Evolutionary conservation across 2,113 vertebrate species (phyloP).

Genomic region (Pygoscelis adeliae): DNA sequence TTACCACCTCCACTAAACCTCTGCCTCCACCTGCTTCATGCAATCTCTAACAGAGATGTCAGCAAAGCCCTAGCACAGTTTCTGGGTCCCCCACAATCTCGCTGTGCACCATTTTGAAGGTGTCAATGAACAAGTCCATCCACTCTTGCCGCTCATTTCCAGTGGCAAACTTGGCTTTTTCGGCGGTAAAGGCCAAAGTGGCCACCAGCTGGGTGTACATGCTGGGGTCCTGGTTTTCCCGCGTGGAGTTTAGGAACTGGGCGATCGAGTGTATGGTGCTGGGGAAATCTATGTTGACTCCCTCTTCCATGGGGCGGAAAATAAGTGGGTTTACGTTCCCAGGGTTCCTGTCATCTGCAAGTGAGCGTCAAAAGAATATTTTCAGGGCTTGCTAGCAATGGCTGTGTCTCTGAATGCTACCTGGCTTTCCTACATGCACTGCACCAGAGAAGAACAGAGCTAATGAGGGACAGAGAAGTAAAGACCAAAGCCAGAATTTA

Average conservation of each 20-base stretch:
- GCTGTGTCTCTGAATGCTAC: neutral
- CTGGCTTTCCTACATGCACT: neutral
- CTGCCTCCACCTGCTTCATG: neutral
- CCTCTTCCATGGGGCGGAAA: constrained; percentile 88
- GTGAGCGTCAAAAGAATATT: constrained; percentile 93
- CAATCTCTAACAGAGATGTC: neutral
- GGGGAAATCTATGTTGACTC: constrained; percentile 84
- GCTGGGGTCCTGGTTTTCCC: constrained; percentile 80
- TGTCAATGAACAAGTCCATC: constrained; percentile 95
- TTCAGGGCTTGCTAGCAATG: constrained; percentile 71
- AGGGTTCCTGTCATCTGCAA: constrained; percentile 90
- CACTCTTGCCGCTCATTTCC: constrained; percentile 91
- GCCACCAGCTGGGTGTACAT: constrained; percentile 89
- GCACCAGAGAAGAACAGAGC: neutral
- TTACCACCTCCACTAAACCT: neutral
- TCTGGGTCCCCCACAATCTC: constrained; percentile 92
- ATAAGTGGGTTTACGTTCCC: constrained; percentile 80
- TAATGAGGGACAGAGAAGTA: neutral
- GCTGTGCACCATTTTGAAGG: constrained; percentile 94
- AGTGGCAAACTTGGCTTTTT: constrained; percentile 93
- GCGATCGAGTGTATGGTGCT: constrained; percentile 87
- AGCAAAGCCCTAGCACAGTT: constrained; percentile 86
- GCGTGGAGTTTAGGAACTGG: constrained; percentile 87
- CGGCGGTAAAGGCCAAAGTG: constrained; percentile 94
- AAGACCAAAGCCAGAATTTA: neutral